phyloP scores from a whole-genome alignment of 2,888 invertebrate species.

The Lasioglossum figueresi region DNA sequence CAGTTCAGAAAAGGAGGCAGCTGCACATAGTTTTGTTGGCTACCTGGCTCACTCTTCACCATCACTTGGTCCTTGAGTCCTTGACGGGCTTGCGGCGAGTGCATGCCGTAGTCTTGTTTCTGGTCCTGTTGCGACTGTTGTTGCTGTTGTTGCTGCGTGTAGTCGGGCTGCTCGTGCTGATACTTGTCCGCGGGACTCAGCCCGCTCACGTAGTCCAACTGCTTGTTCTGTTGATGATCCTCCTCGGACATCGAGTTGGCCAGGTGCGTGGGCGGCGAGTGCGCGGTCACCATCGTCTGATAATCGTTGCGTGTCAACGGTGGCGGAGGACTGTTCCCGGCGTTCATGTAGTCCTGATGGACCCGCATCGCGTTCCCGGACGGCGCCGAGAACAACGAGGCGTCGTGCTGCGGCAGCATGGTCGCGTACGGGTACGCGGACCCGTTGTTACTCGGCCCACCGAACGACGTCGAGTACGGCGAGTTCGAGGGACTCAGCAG shows the following conservation, averaged over 20 bases:
- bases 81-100: conserved; percentile 82
- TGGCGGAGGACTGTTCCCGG: conserved; percentile 88
- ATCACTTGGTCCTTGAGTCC: conserved; percentile 83
- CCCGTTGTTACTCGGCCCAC: conserved; percentile 80
- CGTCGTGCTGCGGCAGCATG: conserved; percentile 90
- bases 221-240: conserved; percentile 79
- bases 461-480: conserved; percentile 87
- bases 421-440: conserved; percentile 83
- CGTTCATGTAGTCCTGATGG: conserved; percentile 88
- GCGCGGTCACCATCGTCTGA: conserved; percentile 80
- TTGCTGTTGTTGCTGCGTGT: conserved; percentile 85
- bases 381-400: conserved; percentile 88
- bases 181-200: conserved; percentile 85
- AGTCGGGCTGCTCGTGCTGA: conserved; percentile 86
- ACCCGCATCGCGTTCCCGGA: conserved; percentile 85
- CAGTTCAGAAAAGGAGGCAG: conserved; percentile 92
- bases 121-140: conserved; percentile 81
- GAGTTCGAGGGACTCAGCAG: conserved; percentile 89
- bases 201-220: conserved; percentile 79
- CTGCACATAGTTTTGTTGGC: conserved; percentile 88
- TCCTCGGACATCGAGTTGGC: conserved; percentile 80
- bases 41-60: conserved; percentile 86
- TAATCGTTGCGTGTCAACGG: conserved; percentile 84
- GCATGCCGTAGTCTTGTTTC: conserved; percentile 80
- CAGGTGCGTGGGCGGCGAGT: conserved; percentile 80